Evolutionary conservation across 2,888 invertebrate species (phyloP), one percentile per base, ranked within the genome.

Genomic region (Leptinotarsa rubiginosa): DNA sequence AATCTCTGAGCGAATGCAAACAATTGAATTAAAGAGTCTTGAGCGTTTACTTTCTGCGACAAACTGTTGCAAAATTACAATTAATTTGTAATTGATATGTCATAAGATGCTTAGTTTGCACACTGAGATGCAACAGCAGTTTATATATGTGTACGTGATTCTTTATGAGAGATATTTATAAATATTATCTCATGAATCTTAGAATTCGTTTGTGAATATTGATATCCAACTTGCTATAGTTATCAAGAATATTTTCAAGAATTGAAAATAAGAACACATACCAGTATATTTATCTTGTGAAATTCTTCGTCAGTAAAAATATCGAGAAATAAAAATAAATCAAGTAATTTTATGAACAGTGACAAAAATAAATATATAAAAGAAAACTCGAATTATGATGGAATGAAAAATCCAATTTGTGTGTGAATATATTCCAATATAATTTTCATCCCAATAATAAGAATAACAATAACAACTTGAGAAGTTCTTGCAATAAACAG

Each of bases 71-170:
- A 74, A 76, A 76, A 76, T 73, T 74, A 75, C 69, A 72, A 73
- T 74, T 73, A 78, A 78, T 75, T 75, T 71, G 71, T 75, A 76
- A 78, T 76, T 76, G 75, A 74, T 77, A 78, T 76, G 75, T 74
- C 72, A 75, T 73, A 70, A 76, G 75, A 70, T 71, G 76, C 77
- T 72, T 47, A 69, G 59, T 56, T 52, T 66, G 72, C 72, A 69
- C 25, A 31, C 31, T 31, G 41, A 67, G 76, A 72, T 76, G 56
- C 71, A 54, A 56, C 59, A 47, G n/a, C 25, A 54, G 25, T 20
- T 67, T 25, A 56, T 52, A 49, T 52, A 65, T 64, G 68, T 56
- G 69, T 70, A 74, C 68, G 68, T 74, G 71, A 74, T 74, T 74
- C 71, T 74, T 67, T 54, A 31, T 18, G 50, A 49, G 47, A 71